phyloP scores from a whole-genome alignment of 2,888 invertebrate genomes.

The Aphidius colemani region DNA sequence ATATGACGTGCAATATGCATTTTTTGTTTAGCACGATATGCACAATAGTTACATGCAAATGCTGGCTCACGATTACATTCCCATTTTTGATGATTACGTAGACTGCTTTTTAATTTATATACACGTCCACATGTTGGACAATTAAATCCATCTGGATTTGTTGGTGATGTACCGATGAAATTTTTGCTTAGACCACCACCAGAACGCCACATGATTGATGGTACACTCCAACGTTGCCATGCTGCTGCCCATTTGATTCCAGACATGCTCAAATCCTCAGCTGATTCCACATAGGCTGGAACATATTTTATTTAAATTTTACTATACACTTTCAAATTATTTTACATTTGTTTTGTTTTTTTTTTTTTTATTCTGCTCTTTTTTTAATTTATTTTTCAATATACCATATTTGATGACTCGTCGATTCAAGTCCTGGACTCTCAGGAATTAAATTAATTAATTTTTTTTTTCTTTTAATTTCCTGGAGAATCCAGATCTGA shows the following conservation, averaged over 20 bases:
- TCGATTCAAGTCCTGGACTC: slow-evolving; percentile 1
- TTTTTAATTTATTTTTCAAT: no score
- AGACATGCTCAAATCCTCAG: slow-evolving; percentile 75
- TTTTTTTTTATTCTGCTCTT: no score
- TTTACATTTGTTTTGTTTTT: not conserved
- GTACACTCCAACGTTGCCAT: slow-evolving; percentile 65
- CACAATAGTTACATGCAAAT: slow-evolving; percentile 60
- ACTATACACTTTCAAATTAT: not conserved
- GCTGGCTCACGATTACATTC: slow-evolving; percentile 61
- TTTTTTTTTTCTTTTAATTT: slow-evolving; percentile 11
- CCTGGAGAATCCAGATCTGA: not conserved
- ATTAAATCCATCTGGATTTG: slow-evolving; percentile 66
- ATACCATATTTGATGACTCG: not conserved
- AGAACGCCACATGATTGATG: slow-evolving; percentile 59
- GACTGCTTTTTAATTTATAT: slow-evolving; percentile 84
- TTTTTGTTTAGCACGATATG: slow-evolving; percentile 59
- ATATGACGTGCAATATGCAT: slow-evolving; percentile 61
- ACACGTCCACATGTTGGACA: slow-evolving; percentile 83
- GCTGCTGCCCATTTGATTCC: slow-evolving; percentile 70
- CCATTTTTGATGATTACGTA: slow-evolving; percentile 59
- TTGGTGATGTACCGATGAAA: slow-evolving; percentile 44
- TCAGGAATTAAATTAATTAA: not conserved
- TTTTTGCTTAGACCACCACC: slow-evolving; percentile 54
- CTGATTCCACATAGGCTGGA: not conserved
- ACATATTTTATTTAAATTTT: slow-evolving; percentile 27